Evolutionary conservation across 2,113 vertebrate genomes (phyloP).

Genomic region (Rostratula benghalensis): DNA sequence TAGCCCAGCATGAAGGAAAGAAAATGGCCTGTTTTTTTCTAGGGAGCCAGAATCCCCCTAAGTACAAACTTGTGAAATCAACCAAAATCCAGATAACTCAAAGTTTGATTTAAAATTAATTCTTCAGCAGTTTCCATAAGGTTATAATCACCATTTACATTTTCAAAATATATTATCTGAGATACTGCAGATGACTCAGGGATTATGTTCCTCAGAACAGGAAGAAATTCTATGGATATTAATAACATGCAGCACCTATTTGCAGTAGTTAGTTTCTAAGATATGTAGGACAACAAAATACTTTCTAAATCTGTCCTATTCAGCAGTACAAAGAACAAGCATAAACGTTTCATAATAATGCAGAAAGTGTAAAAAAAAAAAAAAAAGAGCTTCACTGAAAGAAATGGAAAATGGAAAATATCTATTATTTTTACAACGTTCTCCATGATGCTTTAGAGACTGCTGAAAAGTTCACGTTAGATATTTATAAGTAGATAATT

Average conservation of each 20-base stretch:
- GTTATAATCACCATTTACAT: background rate
- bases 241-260: background rate
- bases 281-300: background rate
- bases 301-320: background rate
- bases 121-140: background rate
- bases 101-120: background rate
- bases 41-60: background rate
- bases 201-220: background rate
- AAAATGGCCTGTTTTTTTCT: background rate
- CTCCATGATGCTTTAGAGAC: background rate
- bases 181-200: background rate
- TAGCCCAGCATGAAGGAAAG: background rate
- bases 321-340: background rate
- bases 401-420: background rate
- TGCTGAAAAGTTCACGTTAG: background rate
- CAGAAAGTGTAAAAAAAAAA: background rate
- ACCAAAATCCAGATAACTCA: background rate
- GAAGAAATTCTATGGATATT: background rate
- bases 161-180: background rate
- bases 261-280: background rate
- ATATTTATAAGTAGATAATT: conserved; percentile 16
- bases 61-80: background rate
- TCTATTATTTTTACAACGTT: background rate
- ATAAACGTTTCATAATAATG: background rate
- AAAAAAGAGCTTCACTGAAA: background rate